Conservation (phyloP, 37 sponge, comb jelly and placozoan species). For the Mnemiopsis leidyi region DNA sequence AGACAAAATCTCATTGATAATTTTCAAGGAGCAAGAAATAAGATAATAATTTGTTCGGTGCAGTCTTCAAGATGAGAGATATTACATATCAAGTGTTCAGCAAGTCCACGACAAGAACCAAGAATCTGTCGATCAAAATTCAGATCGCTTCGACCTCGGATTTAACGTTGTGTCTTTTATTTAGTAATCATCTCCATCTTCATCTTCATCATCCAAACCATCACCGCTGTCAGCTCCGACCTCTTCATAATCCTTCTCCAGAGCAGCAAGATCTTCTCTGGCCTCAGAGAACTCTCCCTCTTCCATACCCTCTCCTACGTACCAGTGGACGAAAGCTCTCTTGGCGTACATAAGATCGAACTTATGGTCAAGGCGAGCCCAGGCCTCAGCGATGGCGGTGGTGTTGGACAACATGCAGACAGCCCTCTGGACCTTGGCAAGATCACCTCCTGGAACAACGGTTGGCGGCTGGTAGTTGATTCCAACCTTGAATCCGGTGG, state of each 20-base stretch:
- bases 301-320: slow-evolving; percentile 92
- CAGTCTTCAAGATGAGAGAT: background rate
- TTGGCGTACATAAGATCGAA: slow-evolving; percentile 94
- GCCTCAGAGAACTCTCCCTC: slow-evolving; percentile 90
- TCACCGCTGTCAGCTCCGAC: slow-evolving; percentile 79
- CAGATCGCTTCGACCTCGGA: too few relatives aligned
- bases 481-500: slow-evolving; percentile 95
- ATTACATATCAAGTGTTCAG: background rate
- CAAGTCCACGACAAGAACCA: too few relatives aligned
- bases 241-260: slow-evolving; percentile 87
- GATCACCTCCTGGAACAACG: slow-evolving; percentile 87
- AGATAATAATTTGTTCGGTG: background rate
- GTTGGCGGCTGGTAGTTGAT: slow-evolving; percentile 97
- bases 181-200: slow-evolving; percentile 69
- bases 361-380: slow-evolving; percentile 91
- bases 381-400: slow-evolving; percentile 88
- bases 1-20: background rate
- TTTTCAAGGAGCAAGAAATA: background rate
- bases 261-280: slow-evolving; percentile 84
- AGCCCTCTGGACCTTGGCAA: slow-evolving; percentile 81
- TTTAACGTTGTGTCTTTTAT: background rate
- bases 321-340: slow-evolving; percentile 94
- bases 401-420: slow-evolving; percentile 95
- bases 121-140: too few relatives aligned
- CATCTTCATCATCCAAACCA: slow-evolving; percentile 75